Base-by-base conservation (phyloP, 2,113 vertebrate species). In the Otolemur garnettii region DNA sequence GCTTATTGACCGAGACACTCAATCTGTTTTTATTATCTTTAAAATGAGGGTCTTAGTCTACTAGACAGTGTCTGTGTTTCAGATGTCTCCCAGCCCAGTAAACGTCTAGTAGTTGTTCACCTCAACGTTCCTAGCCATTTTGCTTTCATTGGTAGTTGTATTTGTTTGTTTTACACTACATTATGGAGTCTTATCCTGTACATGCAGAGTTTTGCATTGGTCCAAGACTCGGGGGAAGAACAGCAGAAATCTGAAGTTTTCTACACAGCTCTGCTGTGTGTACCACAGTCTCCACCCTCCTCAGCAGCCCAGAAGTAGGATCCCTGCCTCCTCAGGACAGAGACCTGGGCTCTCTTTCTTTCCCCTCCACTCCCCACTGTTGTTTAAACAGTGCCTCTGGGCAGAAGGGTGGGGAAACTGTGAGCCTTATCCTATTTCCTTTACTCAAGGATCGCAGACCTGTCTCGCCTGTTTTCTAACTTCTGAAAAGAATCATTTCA, bases 401-500 rank as follows among this genome's bases (percentile, higher is more conserved):
- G 2, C 0, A 21, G 53, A 42, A 30, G 72, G 12, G 66, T 72
- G 7, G 6, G 55, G 5, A 19, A 10, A 79, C 22, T 14, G 13
- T 30, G 81, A 66, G 3, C 4, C 3, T 80, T 26, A 33, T 38
- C 17, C 89, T 35, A 4, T 7, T 57, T 45, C 74, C 24, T 90
- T 92, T 50, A 38, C 55, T 93, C 35, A 8, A 13, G 33, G 33
- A 50, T 81, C n/a, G 7, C 28, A 72, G 18, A 55, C 24, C 33
- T 57, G 4, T 50, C 18, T 35, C 62, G 33, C 21, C 10, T 78
- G 5, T 38, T 85, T 80, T 30, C 21, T 42, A 77, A 28, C 64
- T 89, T 79, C 30, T 86, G 50, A 91, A 94, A 93, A 88, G 33
- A 87, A 90, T 50, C 12, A 66, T 28, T 90, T 84, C 24, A 17